Evolutionary conservation across 1,140 invertebrate genomes (phyloP), one percentile per base, ranked within the genome.

Genomic region (Zaprionus ghesquierei): DNA sequence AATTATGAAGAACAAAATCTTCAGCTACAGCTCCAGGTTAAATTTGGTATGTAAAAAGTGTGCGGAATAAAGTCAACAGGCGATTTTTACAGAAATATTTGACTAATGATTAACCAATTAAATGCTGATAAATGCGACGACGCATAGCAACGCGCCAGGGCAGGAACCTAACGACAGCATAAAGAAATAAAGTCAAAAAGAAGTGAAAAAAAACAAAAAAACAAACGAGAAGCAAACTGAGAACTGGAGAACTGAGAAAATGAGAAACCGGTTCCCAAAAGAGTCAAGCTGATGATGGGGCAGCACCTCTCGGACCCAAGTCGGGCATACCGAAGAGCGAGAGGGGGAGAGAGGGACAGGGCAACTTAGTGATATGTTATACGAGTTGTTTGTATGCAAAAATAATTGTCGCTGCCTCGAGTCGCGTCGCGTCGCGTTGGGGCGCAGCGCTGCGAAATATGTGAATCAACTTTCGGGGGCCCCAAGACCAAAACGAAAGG

Each of bases 81-180:
- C 41, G 53, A 20, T 79, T 68, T n/a, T 76, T 78, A 77, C 56
- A 68, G 63, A 81, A 73, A 79, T 87, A 86, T 86, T 86, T 86
- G 82, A 87, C 79, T 86, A 87, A 86, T 86, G 82, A 86, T 87
- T 86, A 87, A 82, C 82, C 76, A 86, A 87, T 86, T 86, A 87
- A 86, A 79, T 79, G 79, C 75, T 86, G 84, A 86, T 86, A 87
- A 87, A 81, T 76, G 63, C 41, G 41, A 46, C 41, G 41, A 22
- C 56, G 50, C 31, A 27, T 49, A 49, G 13, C 49, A 54, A 59
- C 50, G 58, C 22, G n/a, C 22, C 51, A 9, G 35, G 25, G 27
- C 76, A 65, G 71, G 46, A 80, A 75, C 79, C 70, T 81, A 49
- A 68, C 55, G 38, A 68, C 55, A 68, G 63, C 70, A 68, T 29